Conservation (phyloP, 2,888 invertebrate species). For the Drosophila mulleri region DNA sequence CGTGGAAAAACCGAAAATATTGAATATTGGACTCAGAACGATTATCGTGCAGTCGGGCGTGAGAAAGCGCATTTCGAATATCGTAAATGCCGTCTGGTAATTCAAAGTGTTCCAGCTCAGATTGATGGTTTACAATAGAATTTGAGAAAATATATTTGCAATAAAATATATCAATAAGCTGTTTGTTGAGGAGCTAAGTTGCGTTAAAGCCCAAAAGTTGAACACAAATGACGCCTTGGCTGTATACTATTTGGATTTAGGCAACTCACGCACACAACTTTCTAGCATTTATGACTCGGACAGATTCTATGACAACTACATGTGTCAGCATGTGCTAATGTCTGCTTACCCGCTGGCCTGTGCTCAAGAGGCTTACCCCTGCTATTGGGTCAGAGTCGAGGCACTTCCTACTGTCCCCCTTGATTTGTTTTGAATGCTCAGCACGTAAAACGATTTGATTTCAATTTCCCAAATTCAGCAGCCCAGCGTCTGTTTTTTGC, state of each 20-base stretch:
- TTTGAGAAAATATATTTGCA: no score
- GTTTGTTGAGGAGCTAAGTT: not conserved
- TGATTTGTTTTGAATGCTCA: constrained; percentile 69
- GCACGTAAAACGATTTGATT: constrained; percentile 83
- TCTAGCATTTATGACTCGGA: constrained; percentile 47
- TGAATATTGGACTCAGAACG: no score
- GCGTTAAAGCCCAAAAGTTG: constrained; percentile 22
- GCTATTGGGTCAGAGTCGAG: not conserved
- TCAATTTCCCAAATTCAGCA: constrained; percentile 79
- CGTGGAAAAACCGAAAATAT: no score
- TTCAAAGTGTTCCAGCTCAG: no score
- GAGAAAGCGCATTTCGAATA: no score
- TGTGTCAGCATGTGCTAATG: constrained; percentile 81
- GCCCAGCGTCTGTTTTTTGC: constrained; percentile 63
- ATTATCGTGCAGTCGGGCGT: no score
- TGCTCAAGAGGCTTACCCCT: constrained; percentile 7
- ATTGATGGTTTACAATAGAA: no score
- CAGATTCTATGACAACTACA: constrained; percentile 50
- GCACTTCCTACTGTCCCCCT: not conserved
- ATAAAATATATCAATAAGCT: not conserved
- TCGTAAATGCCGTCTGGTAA: no score
- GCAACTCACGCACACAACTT: constrained; percentile 59
- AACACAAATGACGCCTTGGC: not conserved
- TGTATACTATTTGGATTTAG: constrained; percentile 41
- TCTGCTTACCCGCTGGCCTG: constrained; percentile 19